Conservation (phyloP, 2,113 vertebrate genomes). For the Dinomys branickii region DNA sequence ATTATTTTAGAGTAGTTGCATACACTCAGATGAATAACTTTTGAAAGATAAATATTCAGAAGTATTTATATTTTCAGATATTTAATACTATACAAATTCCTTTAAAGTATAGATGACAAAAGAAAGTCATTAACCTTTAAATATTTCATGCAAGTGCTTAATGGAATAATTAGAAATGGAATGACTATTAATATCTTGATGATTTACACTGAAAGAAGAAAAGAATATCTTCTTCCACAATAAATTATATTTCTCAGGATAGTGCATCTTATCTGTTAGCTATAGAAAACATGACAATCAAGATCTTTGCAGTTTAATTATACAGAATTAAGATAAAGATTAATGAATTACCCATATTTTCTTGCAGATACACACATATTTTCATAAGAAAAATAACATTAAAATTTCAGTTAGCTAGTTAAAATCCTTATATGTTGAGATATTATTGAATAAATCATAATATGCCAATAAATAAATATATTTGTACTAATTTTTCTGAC, state of each 20-base stretch:
- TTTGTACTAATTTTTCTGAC: neutral
- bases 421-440: neutral
- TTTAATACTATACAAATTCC: neutral
- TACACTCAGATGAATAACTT: neutral
- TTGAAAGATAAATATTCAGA: neutral
- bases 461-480: neutral
- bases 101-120: neutral
- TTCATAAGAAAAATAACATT: neutral
- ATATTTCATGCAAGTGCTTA: neutral
- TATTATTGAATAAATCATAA: neutral
- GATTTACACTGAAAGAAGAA: neutral
- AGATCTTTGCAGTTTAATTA: neutral
- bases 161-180: slow-evolving; percentile 13
- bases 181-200: neutral
- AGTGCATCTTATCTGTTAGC: neutral
- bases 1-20: neutral
- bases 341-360: neutral
- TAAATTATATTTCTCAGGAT: neutral
- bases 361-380: neutral
- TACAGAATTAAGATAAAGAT: neutral
- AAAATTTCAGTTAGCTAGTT: neutral
- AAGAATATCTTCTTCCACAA: neutral
- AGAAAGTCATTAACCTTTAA: neutral
- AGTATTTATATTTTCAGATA: neutral
- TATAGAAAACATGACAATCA: neutral